Conservation (phyloP, 2,888 invertebrate species). For the Lasius platythorax region DNA sequence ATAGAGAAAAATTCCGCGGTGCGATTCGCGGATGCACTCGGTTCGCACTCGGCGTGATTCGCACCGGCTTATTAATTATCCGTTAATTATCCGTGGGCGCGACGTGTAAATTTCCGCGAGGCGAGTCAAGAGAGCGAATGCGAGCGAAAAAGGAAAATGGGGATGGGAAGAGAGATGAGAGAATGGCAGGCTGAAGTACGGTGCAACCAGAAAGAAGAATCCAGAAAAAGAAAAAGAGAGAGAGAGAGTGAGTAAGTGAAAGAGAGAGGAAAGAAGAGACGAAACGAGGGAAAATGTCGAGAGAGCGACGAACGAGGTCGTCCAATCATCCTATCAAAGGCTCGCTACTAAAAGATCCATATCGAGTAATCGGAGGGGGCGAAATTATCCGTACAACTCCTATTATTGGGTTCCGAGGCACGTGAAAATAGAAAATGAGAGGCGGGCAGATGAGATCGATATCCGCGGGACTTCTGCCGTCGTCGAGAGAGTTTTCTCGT, state of each 20-base stretch:
- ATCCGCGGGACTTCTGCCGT: constrained; percentile 58
- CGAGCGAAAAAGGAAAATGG: constrained; percentile 64
- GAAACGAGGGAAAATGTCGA: constrained; percentile 36
- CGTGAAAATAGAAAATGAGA: constrained; percentile 76
- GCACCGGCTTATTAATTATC: constrained; percentile 72
- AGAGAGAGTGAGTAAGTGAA: constrained; percentile 36
- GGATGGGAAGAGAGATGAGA: constrained; percentile 17
- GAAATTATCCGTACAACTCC: constrained; percentile 81
- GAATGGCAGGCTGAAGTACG: constrained; percentile 56
- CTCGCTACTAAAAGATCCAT: constrained; percentile 80
- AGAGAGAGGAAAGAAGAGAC: constrained; percentile 40
- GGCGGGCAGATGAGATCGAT: constrained; percentile 73
- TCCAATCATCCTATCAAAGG: constrained; percentile 81
- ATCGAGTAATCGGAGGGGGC: constrained; percentile 79
- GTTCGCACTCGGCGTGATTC: constrained; percentile 35
- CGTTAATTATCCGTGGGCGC: constrained; percentile 71
- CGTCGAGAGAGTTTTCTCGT: constrained; percentile 66
- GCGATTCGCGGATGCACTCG: background rate
- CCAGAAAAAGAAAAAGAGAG: constrained; percentile 45
- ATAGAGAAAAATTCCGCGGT: background rate
- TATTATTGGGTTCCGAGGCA: constrained; percentile 79
- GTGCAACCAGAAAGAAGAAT: constrained; percentile 61
- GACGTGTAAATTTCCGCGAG: constrained; percentile 66
- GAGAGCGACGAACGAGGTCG: constrained; percentile 60
- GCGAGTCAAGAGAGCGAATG: constrained; percentile 66